Evolutionary conservation across 2,113 vertebrate species (phyloP), one percentile per base, ranked within the genome.

Genomic region (Pagrus major): DNA sequence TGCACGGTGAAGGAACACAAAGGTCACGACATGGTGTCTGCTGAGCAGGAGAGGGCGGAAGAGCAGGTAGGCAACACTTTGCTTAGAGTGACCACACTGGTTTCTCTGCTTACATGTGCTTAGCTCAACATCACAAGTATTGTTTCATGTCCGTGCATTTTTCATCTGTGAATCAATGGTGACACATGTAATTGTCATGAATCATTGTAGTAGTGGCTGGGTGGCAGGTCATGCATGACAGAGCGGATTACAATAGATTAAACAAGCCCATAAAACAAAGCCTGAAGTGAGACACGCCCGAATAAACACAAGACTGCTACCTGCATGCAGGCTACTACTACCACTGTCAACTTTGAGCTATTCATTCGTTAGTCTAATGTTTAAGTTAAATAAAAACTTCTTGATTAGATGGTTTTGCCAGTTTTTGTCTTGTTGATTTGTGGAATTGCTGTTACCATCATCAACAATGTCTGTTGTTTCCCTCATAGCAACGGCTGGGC

Each of bases 1-100:
- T 96, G 96, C 78, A 95, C 95, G 0, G 94, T 96, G 46, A 96
- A 95, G n/a, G 95, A 96, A 2, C 95, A 96, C 85, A 95, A 96
- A 86, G 94, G 95, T 41, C 95, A 96, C 27, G 95, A 95, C 91
- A 94, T 95, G 94, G 95, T 96, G 35, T 93, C 95, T 2, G 95
- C 95, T 0, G 95, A 96, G 80, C 94, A 95, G 84, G 95, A 95
- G 87, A 84, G 95, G 54, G 82, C 90, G 3, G 95, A 96, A 5
- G 94, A 95, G 80, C 95, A 93, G 91, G 92, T 93, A 85, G 76
- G 94, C 80, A 61, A 75, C 56, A n/a, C 9, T 33, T 41, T 5
- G 18, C 7, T 69, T 16, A 16, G 1, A 55, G 16, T 0, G 3
- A 33, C 44, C 29, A 33, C 23, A 18, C 60, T 20, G 27, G 14